These are phyloP conservation scores for Apodemus sylvaticus DNA, from an alignment of 2,113 vertebrate genomes.

Conservation along the genomic window DNA sequence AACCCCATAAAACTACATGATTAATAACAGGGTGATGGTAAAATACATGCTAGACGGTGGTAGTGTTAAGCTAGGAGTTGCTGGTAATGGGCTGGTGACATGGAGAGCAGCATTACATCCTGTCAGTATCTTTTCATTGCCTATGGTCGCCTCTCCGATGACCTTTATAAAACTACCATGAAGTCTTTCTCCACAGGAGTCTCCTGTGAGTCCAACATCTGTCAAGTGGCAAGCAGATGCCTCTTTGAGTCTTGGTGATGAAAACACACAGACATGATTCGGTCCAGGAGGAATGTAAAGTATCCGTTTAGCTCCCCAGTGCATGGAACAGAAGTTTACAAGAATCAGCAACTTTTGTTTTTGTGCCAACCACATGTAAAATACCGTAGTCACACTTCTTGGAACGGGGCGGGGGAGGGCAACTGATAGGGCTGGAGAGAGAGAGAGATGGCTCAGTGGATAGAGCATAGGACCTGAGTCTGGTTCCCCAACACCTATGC, in stretches of 20 bases:
- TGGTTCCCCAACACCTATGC: no score
- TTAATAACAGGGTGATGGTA: neutral
- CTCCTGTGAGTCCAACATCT: neutral
- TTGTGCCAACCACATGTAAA: neutral
- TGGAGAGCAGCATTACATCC: neutral
- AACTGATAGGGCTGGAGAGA: neutral
- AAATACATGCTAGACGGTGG: neutral
- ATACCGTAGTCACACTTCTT: neutral
- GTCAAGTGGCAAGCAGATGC: neutral
- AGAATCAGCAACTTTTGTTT: neutral
- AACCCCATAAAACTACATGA: neutral
- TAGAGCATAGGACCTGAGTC: neutral
- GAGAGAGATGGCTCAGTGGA: neutral
- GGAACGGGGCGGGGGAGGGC: no score
- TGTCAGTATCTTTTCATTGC: neutral
- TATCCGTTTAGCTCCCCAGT: neutral
- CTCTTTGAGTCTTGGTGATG: neutral
- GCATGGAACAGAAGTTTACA: neutral
- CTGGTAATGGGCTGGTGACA: neutral
- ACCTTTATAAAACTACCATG: conserved; percentile 84
- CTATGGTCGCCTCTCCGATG: conserved; percentile 15
- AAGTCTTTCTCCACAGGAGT: conserved; percentile 87
- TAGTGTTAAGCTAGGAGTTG: neutral
- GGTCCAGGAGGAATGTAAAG: neutral
- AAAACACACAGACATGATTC: conserved; percentile 18